Evolutionary conservation across 2,113 vertebrate genomes (phyloP).

Genomic region (Cinclus cinclus): DNA sequence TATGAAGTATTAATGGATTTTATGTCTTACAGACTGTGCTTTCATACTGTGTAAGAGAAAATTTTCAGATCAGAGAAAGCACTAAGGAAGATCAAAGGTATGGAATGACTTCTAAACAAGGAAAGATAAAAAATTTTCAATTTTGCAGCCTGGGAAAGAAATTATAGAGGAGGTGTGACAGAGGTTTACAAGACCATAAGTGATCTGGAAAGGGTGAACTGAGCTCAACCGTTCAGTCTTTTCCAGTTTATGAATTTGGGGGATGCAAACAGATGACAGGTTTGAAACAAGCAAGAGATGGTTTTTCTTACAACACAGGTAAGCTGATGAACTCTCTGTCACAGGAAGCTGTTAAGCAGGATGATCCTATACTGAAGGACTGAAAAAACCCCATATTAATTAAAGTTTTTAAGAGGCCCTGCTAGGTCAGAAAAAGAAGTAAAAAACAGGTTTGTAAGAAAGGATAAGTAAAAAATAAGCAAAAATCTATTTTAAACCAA

Average conservation of each 20-base stretch:
- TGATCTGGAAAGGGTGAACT: background rate
- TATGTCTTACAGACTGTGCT: background rate
- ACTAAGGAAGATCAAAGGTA: constrained; percentile 12
- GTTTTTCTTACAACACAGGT: background rate
- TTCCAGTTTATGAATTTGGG: background rate
- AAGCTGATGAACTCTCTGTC: background rate
- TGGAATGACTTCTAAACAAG: background rate
- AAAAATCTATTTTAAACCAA: background rate
- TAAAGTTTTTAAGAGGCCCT: background rate
- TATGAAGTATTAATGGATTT: constrained; percentile 3
- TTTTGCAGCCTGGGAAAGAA: background rate
- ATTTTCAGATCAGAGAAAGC: background rate
- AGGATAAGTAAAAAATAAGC: background rate
- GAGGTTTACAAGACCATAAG: background rate
- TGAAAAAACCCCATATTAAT: background rate
- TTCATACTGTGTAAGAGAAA: background rate
- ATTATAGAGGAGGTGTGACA: background rate
- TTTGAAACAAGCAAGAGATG: background rate
- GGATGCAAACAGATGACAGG: background rate
- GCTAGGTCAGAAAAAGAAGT: background rate
- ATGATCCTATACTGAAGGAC: background rate
- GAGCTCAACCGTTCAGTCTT: background rate
- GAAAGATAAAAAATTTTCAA: background rate
- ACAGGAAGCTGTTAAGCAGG: background rate
- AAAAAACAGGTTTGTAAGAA: background rate